Evolutionary conservation across 1,140 invertebrate genomes (phyloP).

Genomic region (Ostrea denselamellosa): DNA sequence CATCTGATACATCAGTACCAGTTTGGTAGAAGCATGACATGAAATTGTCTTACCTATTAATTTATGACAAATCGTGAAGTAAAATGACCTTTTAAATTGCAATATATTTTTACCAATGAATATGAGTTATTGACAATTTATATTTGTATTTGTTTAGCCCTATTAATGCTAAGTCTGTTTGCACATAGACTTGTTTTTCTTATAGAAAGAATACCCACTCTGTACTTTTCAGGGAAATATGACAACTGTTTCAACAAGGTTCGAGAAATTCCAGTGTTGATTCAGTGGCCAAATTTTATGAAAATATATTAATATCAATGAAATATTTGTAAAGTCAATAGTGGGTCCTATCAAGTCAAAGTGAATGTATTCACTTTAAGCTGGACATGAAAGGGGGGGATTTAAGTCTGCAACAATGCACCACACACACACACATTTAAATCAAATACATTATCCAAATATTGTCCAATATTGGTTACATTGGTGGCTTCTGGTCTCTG

Average conservation of each 20-base stretch:
- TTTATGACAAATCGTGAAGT: no score
- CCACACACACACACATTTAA: background rate
- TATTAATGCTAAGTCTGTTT: background rate
- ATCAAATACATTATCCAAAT: slow-evolving; percentile 27
- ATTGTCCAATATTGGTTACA: slow-evolving; percentile 30
- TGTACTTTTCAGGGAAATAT: slow-evolving; percentile 17
- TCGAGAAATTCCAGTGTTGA: slow-evolving; percentile 30
- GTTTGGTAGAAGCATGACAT: background rate
- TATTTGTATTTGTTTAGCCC: slow-evolving; percentile 16
- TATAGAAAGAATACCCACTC: background rate
- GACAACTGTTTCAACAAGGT: slow-evolving; percentile 28
- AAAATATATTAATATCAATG: slow-evolving; percentile 40
- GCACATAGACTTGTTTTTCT: background rate
- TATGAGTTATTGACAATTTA: slow-evolving; percentile 18
- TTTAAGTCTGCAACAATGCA: slow-evolving; percentile 21
- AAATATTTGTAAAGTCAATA: slow-evolving; percentile 37
- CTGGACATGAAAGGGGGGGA: slow-evolving; percentile 25
- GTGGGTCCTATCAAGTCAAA: slow-evolving; percentile 21
- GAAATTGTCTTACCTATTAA: background rate
- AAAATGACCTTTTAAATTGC: background rate
- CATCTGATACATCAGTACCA: background rate
- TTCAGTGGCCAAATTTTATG: slow-evolving; percentile 32
- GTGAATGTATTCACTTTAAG: slow-evolving; percentile 32
- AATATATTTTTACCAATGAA: background rate
- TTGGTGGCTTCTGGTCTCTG: background rate